Percentiles rank a stretch among this genome's conserved stretches.
Evolutionary conservation across 2,797 vertebrate species (phyloP).

Genomic region (Sternotherus odoratus): DNA sequence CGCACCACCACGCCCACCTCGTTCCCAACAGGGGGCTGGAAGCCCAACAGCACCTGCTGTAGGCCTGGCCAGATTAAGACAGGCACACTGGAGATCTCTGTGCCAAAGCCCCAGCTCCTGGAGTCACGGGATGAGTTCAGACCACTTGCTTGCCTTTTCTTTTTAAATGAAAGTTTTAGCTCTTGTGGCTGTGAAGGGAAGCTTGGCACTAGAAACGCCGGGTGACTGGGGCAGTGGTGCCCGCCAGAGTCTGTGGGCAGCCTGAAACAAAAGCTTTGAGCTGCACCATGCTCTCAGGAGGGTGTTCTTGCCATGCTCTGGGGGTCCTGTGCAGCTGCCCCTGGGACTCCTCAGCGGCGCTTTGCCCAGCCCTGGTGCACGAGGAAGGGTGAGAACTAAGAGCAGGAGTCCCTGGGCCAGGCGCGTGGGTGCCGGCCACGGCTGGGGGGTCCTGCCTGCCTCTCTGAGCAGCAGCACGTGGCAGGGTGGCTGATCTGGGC

Average conservation of each 20-base stretch:
- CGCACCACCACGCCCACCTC: neutral
- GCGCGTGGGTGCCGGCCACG: too few species aligned
- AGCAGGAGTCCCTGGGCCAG: too few species aligned
- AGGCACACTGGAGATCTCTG: neutral
- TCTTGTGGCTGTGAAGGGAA: neutral
- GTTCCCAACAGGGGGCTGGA: neutral
- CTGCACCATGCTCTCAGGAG: neutral
- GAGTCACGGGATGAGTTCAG: neutral
- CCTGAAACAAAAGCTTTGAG: neutral
- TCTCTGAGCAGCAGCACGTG: neutral
- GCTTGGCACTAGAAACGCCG: too few species aligned
- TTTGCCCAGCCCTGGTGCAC: neutral
- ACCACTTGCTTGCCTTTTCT: neutral
- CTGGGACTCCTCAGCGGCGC: too few species aligned
- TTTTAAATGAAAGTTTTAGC: neutral
- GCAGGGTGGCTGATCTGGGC: neutral
- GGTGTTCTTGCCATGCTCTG: neutral
- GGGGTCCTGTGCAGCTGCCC: neutral
- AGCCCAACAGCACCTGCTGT: neutral
- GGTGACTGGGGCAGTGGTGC: neutral
- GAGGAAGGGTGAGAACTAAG: too few species aligned
- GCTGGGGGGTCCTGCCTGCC: neutral
- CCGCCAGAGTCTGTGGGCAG: neutral
- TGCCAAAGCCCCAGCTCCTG: neutral
- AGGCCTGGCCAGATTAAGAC: neutral